Evolutionary conservation across 2,888 invertebrate genomes (phyloP).

Genomic region (Nephrotoma flavescens): DNA sequence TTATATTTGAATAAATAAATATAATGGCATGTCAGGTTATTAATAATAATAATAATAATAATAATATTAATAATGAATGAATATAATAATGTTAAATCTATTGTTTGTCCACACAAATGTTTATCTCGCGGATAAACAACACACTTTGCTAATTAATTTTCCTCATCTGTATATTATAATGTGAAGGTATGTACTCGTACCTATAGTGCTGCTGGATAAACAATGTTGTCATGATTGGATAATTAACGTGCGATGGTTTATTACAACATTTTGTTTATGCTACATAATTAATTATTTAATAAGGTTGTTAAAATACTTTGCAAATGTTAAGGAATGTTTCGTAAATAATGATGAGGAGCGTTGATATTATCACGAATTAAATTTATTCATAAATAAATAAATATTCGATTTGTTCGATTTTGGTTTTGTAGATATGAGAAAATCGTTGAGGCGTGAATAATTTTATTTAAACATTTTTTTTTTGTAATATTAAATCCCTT

Average conservation of each 20-base stretch:
- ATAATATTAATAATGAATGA: background rate
- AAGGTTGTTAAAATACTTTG: background rate
- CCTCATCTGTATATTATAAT: too few relatives aligned
- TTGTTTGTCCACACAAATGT: background rate
- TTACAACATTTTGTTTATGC: background rate
- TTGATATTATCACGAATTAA: background rate
- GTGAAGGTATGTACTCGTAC: background rate
- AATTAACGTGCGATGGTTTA: background rate
- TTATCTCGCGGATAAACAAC: background rate
- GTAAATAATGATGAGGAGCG: background rate
- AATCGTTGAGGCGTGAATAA: background rate
- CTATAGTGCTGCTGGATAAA: background rate
- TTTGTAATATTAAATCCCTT: background rate
- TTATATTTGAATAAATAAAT: background rate
- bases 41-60: background rate
- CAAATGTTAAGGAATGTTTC: background rate
- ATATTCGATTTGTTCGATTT: background rate
- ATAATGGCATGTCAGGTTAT: background rate
- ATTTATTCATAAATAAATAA: background rate
- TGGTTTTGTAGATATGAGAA: background rate
- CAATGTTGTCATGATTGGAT: background rate
- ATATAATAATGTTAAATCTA: background rate
- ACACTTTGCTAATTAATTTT: background rate
- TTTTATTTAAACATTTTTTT: background rate
- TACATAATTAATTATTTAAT: background rate